Conservation (phyloP, 2,888 invertebrate species). For the Glaucopsyche alexis region DNA sequence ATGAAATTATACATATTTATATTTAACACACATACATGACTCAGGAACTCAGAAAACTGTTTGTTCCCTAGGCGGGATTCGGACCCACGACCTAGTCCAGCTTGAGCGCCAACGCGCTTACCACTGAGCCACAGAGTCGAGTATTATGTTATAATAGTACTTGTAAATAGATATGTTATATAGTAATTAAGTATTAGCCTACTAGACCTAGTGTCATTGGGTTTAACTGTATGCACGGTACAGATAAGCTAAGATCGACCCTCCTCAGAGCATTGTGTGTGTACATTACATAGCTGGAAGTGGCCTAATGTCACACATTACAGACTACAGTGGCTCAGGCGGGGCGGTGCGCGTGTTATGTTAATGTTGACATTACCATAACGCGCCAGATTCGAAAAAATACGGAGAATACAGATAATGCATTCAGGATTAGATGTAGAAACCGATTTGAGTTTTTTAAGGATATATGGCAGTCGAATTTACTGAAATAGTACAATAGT, state of each 20-base stretch:
- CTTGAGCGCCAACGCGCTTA: too few relatives aligned
- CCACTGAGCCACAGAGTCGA: too few relatives aligned
- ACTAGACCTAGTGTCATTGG: background rate
- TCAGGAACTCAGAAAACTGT: too few relatives aligned
- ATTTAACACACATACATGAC: too few relatives aligned
- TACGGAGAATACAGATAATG: slow-evolving; percentile 6
- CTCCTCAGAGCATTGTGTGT: background rate
- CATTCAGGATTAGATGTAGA: background rate
- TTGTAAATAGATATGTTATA: too few relatives aligned
- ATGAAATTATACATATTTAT: too few relatives aligned
- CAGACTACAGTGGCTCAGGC: too few relatives aligned
- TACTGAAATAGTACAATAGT: too few relatives aligned
- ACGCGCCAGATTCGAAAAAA: background rate
- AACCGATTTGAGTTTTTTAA: background rate
- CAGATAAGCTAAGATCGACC: background rate
- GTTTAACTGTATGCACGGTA: background rate
- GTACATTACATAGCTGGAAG: background rate
- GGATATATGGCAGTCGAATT: background rate
- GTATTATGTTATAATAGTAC: too few relatives aligned
- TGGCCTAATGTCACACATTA: slow-evolving; percentile 3
- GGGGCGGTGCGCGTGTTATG: background rate
- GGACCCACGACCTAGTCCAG: too few relatives aligned
- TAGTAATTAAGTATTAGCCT: too few relatives aligned
- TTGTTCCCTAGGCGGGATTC: too few relatives aligned
- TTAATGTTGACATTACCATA: slow-evolving; percentile 3